Conservation (phyloP, 2,113 vertebrate genomes). For the Podarcis raffonei region DNA sequence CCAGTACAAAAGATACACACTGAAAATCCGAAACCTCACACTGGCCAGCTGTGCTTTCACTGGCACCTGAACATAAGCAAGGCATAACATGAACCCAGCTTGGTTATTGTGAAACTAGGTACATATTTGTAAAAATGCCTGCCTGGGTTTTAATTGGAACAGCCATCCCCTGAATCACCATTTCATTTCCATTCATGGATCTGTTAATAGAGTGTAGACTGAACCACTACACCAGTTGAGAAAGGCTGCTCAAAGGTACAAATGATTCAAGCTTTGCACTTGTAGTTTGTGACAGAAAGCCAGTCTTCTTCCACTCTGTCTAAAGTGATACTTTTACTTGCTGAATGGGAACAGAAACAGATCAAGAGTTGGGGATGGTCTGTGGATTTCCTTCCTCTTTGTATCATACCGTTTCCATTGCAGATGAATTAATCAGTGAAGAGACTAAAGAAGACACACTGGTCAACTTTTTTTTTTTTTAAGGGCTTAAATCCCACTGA, state of each 20-base stretch:
- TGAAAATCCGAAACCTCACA: slow-evolving; percentile 66
- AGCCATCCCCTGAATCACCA: slow-evolving; percentile 8
- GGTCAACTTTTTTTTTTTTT: neutral
- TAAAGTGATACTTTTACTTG: neutral
- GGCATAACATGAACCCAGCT: slow-evolving; percentile 65
- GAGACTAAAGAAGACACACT: neutral
- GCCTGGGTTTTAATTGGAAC: slow-evolving; percentile 24
- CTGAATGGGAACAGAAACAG: neutral
- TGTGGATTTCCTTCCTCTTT: neutral
- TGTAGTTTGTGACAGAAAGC: neutral
- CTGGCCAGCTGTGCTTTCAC: slow-evolving; percentile 73
- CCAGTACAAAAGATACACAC: slow-evolving; percentile 64
- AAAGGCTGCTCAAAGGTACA: neutral
- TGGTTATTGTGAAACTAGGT: slow-evolving; percentile 53
- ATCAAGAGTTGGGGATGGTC: neutral
- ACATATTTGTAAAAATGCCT: slow-evolving; percentile 21
- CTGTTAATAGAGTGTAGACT: slow-evolving; percentile 6
- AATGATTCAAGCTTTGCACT: neutral
- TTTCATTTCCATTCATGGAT: slow-evolving; percentile 1
- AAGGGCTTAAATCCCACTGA: neutral
- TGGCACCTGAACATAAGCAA: slow-evolving; percentile 68
- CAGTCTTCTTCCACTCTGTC: neutral
- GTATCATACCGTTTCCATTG: neutral
- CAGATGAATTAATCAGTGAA: neutral
- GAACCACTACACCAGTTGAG: neutral